Evolutionary conservation across 2,113 vertebrate genomes (phyloP).

Genomic region (Rhinopithecus roxellana): DNA sequence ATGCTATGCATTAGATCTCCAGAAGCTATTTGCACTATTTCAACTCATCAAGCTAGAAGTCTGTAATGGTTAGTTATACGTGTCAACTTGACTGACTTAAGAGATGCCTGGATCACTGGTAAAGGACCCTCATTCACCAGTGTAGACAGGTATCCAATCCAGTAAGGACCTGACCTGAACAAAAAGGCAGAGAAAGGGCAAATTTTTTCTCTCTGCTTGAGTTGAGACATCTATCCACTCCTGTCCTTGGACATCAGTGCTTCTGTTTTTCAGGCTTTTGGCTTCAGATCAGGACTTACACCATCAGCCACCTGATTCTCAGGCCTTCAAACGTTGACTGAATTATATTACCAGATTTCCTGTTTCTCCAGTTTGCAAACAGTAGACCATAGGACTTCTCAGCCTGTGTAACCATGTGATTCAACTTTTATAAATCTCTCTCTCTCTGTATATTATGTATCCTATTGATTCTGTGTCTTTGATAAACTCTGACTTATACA

Average conservation of each 20-base stretch:
- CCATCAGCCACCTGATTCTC: rapidly evolving
- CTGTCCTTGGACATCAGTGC: background rate
- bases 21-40: background rate
- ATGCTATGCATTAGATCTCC: background rate
- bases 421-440: background rate
- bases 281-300: background rate
- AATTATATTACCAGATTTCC: background rate
- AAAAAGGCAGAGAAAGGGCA: background rate
- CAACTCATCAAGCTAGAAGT: background rate
- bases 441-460: background rate
- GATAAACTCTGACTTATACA: background rate
- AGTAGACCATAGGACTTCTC: background rate
- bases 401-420: background rate
- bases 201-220: background rate
- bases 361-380: background rate
- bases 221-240: background rate
- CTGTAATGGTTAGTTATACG: background rate
- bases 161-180: background rate
- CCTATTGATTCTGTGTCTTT: background rate
- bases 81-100: background rate
- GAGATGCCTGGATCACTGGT: background rate
- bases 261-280: background rate
- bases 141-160: background rate
- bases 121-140: background rate
- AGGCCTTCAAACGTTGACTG: background rate